Evolutionary conservation across 2,113 vertebrate species (phyloP).

Genomic region (Mobula birostris): DNA sequence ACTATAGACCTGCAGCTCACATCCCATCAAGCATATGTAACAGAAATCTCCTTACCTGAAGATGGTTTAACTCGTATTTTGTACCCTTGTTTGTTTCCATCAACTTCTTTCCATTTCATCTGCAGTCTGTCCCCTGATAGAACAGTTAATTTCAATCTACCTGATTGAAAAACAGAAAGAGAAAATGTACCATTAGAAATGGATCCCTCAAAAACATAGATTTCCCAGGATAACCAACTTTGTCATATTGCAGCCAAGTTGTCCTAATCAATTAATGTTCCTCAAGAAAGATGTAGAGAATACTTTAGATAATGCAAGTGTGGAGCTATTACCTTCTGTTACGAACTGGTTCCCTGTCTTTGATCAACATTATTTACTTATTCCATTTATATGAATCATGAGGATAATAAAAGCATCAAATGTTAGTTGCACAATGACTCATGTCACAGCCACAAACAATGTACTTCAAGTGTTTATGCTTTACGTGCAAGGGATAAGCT

Average conservation of each 20-base stretch:
- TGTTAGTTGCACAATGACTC: too few species aligned
- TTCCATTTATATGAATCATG: too few species aligned
- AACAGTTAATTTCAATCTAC: conserved; percentile 71
- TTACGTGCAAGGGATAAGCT: too few species aligned
- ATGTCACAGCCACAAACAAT: too few species aligned
- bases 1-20: neutral
- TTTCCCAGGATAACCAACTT: neutral
- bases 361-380: too few species aligned
- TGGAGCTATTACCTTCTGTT: too few species aligned
- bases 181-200: neutral
- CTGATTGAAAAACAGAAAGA: conserved; percentile 38
- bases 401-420: too few species aligned
- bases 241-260: neutral
- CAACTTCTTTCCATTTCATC: conserved; percentile 84
- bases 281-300: too few species aligned
- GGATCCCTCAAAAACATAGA: neutral
- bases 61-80: conserved; percentile 79
- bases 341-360: too few species aligned
- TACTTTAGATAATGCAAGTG: too few species aligned
- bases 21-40: neutral
- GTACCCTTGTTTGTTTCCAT: conserved; percentile 72
- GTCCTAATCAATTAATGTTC: too few species aligned
- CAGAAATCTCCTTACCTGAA: conserved; percentile 64
- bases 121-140: conserved; percentile 82
- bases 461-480: too few species aligned